Evolutionary conservation across 2,888 invertebrate species (phyloP), one percentile per base, ranked within the genome.

Genomic region (Sminthurides aquaticus): DNA sequence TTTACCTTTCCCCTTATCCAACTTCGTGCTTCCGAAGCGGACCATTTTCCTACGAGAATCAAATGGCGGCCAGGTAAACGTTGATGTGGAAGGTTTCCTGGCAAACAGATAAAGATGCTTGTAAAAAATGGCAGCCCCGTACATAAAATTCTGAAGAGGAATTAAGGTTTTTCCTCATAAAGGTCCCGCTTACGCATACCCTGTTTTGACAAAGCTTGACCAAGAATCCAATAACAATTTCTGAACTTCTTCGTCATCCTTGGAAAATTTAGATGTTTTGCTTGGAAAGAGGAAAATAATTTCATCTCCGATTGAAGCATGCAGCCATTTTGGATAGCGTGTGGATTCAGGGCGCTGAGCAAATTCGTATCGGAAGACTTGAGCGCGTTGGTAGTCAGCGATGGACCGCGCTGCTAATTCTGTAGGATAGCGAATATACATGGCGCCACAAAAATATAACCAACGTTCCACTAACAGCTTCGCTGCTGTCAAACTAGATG

Each of bases 291-390:
- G 48, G 55, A 72, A 72, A 11, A 70, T 43, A 11, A 74, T 64
- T 20, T 75, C 75, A 34, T 75, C 75, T 15, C 74, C 74, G 22
- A 72, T 71, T 0, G 74, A 71, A 2, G 71, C 71, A 3, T 64
- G 56, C 18, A 75, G 62, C 64, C 68, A 75, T 1, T 49, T 26
- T 1, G 73, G 69, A 34, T 65, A 64, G 20, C 62, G 62, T 1
- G 76, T 76, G 55, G 69, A 69, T 1, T 70, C 67, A 0, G 76
- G 73, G 3, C 74, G 62, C 56, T 77, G 76, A n/a, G 67, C 62
- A 34, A 77, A 74, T 34, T 76, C 69, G 67, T 77, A 77, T 8
- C 74, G 69, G 65, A 62, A 76, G 2, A 76, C 71, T 11, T 56
- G 55, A 22, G 58, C n/a, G 43, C 20, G 15, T n/a, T 64, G 65